These are phyloP conservation scores for Protodeltote pygarga DNA, from an alignment of 2,888 invertebrate genomes.

Conservation along the genomic window DNA sequence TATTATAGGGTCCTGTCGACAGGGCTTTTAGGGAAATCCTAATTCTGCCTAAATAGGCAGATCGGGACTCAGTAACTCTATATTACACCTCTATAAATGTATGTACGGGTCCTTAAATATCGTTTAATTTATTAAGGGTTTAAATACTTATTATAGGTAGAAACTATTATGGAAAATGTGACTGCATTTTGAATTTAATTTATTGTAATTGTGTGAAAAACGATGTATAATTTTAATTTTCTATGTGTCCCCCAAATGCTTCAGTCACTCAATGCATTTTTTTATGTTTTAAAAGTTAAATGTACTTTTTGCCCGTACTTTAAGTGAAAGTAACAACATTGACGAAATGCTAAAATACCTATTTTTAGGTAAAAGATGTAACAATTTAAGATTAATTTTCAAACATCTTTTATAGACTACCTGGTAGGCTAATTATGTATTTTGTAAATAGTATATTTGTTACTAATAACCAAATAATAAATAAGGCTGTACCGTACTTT, in stretches of 20 bases:
- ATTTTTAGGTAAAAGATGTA: slow-evolving; percentile 41
- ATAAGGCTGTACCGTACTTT: slow-evolving; percentile 58
- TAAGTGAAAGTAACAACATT: slow-evolving; percentile 28
- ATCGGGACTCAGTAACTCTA: too few relatives aligned
- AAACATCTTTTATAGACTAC: slow-evolving; percentile 55
- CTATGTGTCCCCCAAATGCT: slow-evolving; percentile 5
- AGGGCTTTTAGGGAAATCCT: too few relatives aligned
- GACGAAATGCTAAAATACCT: slow-evolving; percentile 40
- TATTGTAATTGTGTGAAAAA: slow-evolving; percentile 21
- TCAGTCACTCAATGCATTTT: slow-evolving; percentile 40
- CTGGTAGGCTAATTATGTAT: slow-evolving; percentile 67
- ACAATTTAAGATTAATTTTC: slow-evolving; percentile 36
- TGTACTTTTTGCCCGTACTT: slow-evolving; percentile 42
- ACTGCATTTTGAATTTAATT: slow-evolving; percentile 42
- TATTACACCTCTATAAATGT: too few relatives aligned
- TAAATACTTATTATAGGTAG: slow-evolving; percentile 46
- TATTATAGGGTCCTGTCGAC: too few relatives aligned
- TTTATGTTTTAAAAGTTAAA: slow-evolving; percentile 10
- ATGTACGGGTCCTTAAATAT: too few relatives aligned
- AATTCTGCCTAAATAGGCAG: too few relatives aligned
- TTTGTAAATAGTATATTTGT: slow-evolving; percentile 80
- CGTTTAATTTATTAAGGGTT: too few relatives aligned
- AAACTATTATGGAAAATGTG: slow-evolving; percentile 32
- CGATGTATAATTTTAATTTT: slow-evolving; percentile 32
- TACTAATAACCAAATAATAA: slow-evolving; percentile 81